A percentile compares a stretch with the other conserved stretches of the same genome.
Evolutionary conservation across 2,113 vertebrate genomes (phyloP).

Genomic region (Poecilia latipinna): DNA sequence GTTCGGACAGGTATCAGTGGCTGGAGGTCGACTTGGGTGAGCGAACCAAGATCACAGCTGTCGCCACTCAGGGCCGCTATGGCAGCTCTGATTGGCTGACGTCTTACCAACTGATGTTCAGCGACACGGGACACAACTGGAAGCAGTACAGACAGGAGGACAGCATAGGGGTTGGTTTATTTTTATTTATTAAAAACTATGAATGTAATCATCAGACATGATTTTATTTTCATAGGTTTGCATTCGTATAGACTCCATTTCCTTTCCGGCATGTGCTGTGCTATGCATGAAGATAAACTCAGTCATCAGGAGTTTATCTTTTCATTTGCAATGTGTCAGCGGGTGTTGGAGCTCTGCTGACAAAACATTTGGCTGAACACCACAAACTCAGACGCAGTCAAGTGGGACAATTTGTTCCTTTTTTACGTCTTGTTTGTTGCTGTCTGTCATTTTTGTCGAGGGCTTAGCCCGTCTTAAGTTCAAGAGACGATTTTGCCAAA

Average conservation of each 20-base stretch:
- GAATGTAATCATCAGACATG: neutral
- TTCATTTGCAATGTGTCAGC: conserved; percentile 44
- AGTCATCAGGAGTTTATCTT: conserved; percentile 19
- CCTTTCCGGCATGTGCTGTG: conserved; percentile 7
- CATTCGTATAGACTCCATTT: neutral
- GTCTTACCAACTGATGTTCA: conserved; percentile 90
- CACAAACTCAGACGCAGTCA: conserved; percentile 1
- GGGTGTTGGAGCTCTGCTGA: neutral
- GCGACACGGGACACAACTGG: conserved; percentile 91
- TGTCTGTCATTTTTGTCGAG: neutral
- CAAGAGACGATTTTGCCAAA: neutral
- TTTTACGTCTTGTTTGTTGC: neutral
- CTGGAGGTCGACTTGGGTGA: conserved; percentile 88
- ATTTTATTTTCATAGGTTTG: neutral
- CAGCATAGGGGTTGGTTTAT: conserved; percentile 84
- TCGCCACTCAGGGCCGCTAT: conserved; percentile 78
- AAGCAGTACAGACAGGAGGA: conserved; percentile 90
- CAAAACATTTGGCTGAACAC: conserved; percentile 15
- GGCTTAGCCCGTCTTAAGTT: neutral
- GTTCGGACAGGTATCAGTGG: conserved; percentile 90
- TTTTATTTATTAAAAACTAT: neutral
- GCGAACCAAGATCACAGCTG: conserved; percentile 85
- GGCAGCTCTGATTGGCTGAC: conserved; percentile 91
- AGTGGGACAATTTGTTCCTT: neutral
- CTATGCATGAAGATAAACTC: conserved; percentile 1